Percentiles rank a stretch among this genome's conserved stretches.
These are phyloP conservation scores for Drosophila nr. medialis DNA, from an alignment of 2,888 invertebrate species.

Conservation along the genomic window DNA sequence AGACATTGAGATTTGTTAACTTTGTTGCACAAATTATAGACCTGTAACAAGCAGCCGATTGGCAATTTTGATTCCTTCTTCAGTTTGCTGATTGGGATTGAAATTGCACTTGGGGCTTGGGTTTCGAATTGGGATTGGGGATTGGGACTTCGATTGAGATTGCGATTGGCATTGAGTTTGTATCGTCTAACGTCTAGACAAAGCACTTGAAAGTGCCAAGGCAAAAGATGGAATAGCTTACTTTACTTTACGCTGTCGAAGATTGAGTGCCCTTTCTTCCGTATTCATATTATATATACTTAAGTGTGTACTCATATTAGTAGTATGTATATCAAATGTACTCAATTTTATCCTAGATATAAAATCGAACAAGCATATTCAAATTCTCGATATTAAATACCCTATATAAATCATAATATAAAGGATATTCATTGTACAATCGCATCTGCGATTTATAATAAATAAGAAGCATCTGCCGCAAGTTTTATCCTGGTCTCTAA, in stretches of 20 bases:
- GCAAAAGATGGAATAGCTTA: background rate
- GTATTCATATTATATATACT: background rate
- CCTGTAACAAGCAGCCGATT: constrained; percentile 20
- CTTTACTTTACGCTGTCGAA: background rate
- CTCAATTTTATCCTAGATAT: background rate
- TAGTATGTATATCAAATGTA: background rate
- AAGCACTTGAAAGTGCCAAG: constrained; percentile 23
- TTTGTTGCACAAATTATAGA: constrained; percentile 14
- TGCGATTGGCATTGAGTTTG: constrained; percentile 1
- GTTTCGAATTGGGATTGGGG: constrained; percentile 1
- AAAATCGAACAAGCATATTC: background rate
- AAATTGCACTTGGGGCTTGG: background rate
- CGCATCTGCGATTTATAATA: background rate
- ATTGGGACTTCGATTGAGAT: background rate
- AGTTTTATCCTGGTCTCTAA: background rate
- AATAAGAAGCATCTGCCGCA: background rate
- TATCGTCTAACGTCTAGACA: constrained; percentile 41
- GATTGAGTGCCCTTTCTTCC: constrained; percentile 12
- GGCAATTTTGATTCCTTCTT: constrained; percentile 29
- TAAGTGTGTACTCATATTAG: background rate
- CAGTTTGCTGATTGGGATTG: constrained; percentile 16
- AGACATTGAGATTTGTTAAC: constrained; percentile 22
- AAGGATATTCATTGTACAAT: background rate
- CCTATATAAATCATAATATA: background rate
- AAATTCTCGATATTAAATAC: background rate